Conservation (phyloP, 2,888 invertebrate species). For the Rhaphigaster nebulosa region DNA sequence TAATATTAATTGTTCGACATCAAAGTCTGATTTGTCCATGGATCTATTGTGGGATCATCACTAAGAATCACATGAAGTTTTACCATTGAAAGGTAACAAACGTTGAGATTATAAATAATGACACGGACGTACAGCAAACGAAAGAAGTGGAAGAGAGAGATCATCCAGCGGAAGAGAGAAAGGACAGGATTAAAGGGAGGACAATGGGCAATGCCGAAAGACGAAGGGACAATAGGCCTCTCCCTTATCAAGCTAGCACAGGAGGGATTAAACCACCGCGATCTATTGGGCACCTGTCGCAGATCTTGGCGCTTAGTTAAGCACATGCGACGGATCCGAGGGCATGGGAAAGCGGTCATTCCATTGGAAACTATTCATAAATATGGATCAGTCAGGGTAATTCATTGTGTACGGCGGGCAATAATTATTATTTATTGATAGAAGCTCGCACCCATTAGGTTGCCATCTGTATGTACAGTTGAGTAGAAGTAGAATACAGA, state of each 20-base stretch:
- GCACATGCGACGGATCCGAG: not conserved
- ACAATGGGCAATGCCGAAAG: not conserved
- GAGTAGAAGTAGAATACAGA: not conserved
- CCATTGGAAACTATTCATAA: not conserved
- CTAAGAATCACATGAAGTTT: no score
- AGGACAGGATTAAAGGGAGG: not conserved
- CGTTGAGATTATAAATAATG: not conserved
- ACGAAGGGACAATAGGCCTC: not conserved
- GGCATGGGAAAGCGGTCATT: not conserved
- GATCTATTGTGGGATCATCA: no score
- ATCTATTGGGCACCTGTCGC: constrained; percentile 40
- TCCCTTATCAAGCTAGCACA: constrained; percentile 44
- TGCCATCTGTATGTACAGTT: not conserved
- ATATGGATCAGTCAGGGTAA: not conserved
- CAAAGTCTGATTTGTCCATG: no score
- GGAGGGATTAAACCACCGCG: constrained; percentile 15
- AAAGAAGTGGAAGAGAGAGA: not conserved
- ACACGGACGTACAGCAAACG: not conserved
- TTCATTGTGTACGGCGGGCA: not conserved
- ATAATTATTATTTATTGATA: not conserved
- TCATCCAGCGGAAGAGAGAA: not conserved
- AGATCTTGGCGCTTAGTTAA: not conserved
- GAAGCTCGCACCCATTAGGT: not conserved
- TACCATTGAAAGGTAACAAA: not conserved
- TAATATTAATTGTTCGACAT: no score